Evolutionary conservation across 2,888 invertebrate genomes (phyloP).

Genomic region (Folsomia candida): DNA sequence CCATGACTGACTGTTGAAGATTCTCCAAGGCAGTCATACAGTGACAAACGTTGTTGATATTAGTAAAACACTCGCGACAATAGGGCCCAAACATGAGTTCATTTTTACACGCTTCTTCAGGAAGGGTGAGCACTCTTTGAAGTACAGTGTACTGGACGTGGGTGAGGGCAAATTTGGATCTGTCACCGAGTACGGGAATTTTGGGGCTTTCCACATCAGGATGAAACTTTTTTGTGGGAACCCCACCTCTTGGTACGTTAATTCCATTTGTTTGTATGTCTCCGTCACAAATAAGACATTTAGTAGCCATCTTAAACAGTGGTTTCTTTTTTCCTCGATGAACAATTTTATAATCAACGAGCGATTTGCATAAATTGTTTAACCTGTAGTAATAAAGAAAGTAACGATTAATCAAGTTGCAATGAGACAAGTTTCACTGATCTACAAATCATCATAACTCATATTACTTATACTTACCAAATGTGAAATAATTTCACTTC

Average conservation of each 20-base stretch:
- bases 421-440: too few species aligned
- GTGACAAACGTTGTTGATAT: slow-evolving; percentile 15
- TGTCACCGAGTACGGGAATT: background rate
- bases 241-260: background rate
- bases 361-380: too few species aligned
- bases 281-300: slow-evolving; percentile 5
- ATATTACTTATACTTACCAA: too few species aligned
- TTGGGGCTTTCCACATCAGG: background rate
- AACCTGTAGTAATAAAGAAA: too few species aligned
- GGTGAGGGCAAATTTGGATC: slow-evolving; percentile 9
- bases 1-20: background rate
- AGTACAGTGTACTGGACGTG: slow-evolving; percentile 1
- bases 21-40: slow-evolving; percentile 14
- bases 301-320: background rate
- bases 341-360: too few species aligned
- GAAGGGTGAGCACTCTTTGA: slow-evolving; percentile 7
- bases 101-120: background rate
- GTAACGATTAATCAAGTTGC: too few species aligned
- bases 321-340: too few species aligned
- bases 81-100: slow-evolving; percentile 7
- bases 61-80: slow-evolving; percentile 14
- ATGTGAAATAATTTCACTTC: too few species aligned
- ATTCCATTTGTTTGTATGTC: background rate
- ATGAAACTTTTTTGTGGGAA: background rate
- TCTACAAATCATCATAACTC: too few species aligned